These are phyloP conservation scores for Polietes domitor DNA, from an alignment of 2,888 invertebrate genomes.

Conservation along the genomic window DNA sequence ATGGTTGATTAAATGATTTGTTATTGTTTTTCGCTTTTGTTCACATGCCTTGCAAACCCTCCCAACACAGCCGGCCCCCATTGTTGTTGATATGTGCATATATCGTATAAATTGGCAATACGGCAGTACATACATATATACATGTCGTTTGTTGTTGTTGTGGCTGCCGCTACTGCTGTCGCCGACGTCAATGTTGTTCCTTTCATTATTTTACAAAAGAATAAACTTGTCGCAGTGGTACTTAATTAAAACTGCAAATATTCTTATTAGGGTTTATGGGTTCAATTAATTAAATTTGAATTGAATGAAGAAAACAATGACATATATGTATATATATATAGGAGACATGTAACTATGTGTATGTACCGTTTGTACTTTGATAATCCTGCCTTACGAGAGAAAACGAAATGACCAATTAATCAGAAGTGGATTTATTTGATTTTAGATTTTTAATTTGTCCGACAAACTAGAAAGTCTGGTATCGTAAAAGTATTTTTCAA, in stretches of 20 bases:
- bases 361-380: neutral
- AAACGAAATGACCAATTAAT: no score
- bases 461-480: no score
- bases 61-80: no score
- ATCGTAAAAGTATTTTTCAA: no score
- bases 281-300: constrained; percentile 52
- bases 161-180: neutral
- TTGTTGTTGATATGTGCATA: neutral
- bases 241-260: constrained; percentile 53
- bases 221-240: constrained; percentile 3
- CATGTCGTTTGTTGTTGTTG: neutral
- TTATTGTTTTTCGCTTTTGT: constrained; percentile 29
- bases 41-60: neutral
- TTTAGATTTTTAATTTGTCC: no score
- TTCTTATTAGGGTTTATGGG: constrained; percentile 44
- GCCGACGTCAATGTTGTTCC: neutral
- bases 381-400: no score
- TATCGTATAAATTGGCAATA: constrained; percentile 41
- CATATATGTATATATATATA: no score
- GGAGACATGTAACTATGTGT: no score
- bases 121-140: neutral
- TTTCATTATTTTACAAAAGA: constrained; percentile 9
- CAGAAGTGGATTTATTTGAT: no score
- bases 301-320: neutral
- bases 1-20: constrained; percentile 53